Conservation (phyloP, 2,113 vertebrate species). For the Phalacrocorax brasilianus region DNA sequence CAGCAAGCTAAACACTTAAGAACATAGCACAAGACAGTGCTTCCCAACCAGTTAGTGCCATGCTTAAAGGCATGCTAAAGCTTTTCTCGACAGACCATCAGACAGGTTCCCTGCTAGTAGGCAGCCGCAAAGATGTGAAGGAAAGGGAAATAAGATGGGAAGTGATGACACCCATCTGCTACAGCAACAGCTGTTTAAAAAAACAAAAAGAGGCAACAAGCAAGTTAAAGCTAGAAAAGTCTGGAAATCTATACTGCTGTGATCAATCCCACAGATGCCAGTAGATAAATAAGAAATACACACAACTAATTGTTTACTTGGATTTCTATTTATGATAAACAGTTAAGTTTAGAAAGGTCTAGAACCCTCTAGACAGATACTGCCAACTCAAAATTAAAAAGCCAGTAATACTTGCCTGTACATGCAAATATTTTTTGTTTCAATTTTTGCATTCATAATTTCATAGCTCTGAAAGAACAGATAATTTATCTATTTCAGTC, state of each 20-base stretch:
- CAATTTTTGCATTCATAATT: not conserved
- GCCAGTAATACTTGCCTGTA: not conserved
- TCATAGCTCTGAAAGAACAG: not conserved
- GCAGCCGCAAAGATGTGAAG: not conserved
- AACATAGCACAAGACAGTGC: not conserved
- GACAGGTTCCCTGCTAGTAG: not conserved
- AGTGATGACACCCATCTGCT: not conserved
- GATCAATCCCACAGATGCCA: not conserved
- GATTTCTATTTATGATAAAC: not conserved
- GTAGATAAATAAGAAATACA: not conserved
- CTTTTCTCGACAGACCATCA: not conserved
- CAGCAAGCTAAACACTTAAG: not conserved
- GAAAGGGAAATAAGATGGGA: not conserved
- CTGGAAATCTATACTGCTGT: not conserved
- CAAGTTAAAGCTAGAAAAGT: not conserved
- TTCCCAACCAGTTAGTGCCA: not conserved
- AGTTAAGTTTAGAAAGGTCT: not conserved
- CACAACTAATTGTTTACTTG: not conserved
- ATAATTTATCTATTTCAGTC: not conserved
- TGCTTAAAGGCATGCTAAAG: not conserved
- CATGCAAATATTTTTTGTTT: not conserved
- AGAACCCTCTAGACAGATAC: not conserved
- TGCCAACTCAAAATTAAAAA: not conserved
- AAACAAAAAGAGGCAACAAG: not conserved
- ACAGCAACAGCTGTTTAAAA: not conserved